A percentile compares a stretch with the other conserved stretches of the same genome.
These are phyloP conservation scores for Rhinichthys klamathensis DNA, from an alignment of 2,113 vertebrate genomes.

Conservation along the genomic window DNA sequence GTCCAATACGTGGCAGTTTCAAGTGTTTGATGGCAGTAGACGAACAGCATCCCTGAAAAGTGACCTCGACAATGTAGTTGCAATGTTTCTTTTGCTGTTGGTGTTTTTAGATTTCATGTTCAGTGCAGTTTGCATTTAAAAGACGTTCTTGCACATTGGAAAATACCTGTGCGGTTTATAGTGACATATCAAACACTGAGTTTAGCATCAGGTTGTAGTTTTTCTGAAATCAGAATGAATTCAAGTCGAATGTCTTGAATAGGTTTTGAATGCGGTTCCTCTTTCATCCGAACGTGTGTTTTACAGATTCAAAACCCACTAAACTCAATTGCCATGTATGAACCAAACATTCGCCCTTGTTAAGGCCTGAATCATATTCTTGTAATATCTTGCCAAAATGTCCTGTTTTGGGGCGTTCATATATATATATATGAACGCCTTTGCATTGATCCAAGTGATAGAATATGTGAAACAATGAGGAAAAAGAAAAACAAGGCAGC, in stretches of 20 bases:
- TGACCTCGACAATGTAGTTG: conserved; percentile 12
- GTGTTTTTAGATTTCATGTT: conserved; percentile 20
- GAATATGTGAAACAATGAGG: conserved; percentile 68
- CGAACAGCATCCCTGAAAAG: conserved; percentile 20
- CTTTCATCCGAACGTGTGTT: background rate
- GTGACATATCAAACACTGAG: conserved; percentile 22
- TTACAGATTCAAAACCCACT: background rate
- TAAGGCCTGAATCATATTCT: conserved; percentile 66
- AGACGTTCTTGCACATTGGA: background rate
- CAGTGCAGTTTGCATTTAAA: background rate
- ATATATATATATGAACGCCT: conserved; percentile 54
- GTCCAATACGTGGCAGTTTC: conserved; percentile 13
- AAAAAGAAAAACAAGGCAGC: conserved; percentile 76
- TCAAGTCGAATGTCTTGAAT: background rate
- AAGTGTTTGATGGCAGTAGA: conserved; percentile 14
- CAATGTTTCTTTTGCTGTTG: conserved; percentile 6
- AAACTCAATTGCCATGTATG: conserved; percentile 11
- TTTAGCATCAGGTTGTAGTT: background rate
- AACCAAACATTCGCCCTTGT: conserved; percentile 55
- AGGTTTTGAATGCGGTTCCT: background rate
- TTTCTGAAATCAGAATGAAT: background rate
- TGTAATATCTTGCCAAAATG: conserved; percentile 72
- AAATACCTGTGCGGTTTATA: background rate
- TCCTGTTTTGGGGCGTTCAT: conserved; percentile 67
- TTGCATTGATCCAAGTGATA: conserved; percentile 72